phyloP scores from a whole-genome alignment of 2,113 vertebrate genomes.

The Globicephala melas region DNA sequence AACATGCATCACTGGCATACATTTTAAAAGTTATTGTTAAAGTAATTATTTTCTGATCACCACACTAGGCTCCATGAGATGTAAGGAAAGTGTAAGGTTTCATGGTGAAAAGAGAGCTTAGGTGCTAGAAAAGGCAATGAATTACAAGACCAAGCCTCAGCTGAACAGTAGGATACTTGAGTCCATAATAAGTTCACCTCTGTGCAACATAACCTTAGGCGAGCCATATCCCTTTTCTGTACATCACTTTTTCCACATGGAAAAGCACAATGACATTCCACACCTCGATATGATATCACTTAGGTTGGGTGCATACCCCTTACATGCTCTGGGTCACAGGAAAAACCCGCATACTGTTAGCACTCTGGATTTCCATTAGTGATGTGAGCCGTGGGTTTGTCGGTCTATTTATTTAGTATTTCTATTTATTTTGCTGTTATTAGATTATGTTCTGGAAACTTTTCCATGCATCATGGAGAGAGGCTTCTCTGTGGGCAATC shows the following conservation, averaged over 20 bases:
- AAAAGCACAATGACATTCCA: not conserved
- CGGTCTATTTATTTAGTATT: constrained; percentile 44
- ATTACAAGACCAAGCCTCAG: not conserved
- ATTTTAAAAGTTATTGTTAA: not conserved
- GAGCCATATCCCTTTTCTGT: not conserved
- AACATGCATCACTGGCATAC: not conserved
- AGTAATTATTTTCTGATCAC: not conserved
- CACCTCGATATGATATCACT: not conserved
- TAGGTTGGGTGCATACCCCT: not conserved
- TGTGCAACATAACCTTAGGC: not conserved
- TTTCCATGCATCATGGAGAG: constrained; percentile 51
- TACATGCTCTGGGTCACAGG: not conserved
- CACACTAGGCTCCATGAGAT: not conserved
- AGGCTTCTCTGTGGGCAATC: constrained; percentile 45
- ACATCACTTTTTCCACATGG: constrained; percentile 19
- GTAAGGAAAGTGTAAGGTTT: not conserved
- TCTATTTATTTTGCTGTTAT: constrained; percentile 66
- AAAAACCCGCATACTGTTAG: constrained; percentile 23
- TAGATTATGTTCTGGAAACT: constrained; percentile 65
- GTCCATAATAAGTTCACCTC: not conserved
- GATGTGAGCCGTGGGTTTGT: not conserved
- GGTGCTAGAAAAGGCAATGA: not conserved
- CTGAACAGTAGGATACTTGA: not conserved
- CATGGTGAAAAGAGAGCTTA: not conserved
- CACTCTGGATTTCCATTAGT: constrained; percentile 38